Evolutionary conservation across 2,888 invertebrate species (phyloP), one percentile per base, ranked within the genome.

Genomic region (Geophilus truncorum): DNA sequence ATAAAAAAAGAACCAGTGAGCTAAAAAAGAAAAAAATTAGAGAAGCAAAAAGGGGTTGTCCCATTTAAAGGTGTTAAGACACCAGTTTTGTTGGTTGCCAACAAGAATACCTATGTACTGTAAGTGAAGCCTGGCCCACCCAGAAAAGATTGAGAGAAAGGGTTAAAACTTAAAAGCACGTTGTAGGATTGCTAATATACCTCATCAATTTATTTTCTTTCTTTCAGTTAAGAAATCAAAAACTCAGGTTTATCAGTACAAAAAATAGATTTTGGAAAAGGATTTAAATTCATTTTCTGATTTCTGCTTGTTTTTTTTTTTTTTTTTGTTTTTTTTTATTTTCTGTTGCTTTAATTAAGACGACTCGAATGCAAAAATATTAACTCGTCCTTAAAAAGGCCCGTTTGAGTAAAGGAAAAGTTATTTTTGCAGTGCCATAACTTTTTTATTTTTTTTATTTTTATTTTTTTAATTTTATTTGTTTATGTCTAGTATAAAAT

Each of bases 371-470:
- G n/a, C n/a, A n/a, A n/a, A n/a, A n/a, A n/a, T n/a, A n/a, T n/a
- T n/a, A n/a, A n/a, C n/a, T n/a, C n/a, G n/a, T n/a, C n/a, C 70
- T 70, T 70, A 15, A 70, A 70, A 70, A 62, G 57, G 10, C 70
- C 25, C 25, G 25, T 70, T 62, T n/a, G n/a, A n/a, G n/a, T n/a
- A n/a, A 25, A 28, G 28, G 23, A 21, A 21, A 25, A 70, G 10
- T 70, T 70, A 70, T 70, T 62, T 62, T 23, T 23, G 28, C 70
- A 70, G 70, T 70, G 70, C 70, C 70, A 70, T 70, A 70, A 25
- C 28, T n/a, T 10, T 70, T 51, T 32, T 9, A 6, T 32, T 32
- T 32, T 32, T 32, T 32, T 32, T 32, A 32, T 6, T 6, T 32
- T 32, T 32, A 32, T 6, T 32, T n/a, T n/a, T 32, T 32, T 32